Percentiles rank a stretch among this genome's conserved stretches.
Evolutionary conservation across 2,888 invertebrate species (phyloP).

Genomic region (Caenorhabditis sp.): DNA sequence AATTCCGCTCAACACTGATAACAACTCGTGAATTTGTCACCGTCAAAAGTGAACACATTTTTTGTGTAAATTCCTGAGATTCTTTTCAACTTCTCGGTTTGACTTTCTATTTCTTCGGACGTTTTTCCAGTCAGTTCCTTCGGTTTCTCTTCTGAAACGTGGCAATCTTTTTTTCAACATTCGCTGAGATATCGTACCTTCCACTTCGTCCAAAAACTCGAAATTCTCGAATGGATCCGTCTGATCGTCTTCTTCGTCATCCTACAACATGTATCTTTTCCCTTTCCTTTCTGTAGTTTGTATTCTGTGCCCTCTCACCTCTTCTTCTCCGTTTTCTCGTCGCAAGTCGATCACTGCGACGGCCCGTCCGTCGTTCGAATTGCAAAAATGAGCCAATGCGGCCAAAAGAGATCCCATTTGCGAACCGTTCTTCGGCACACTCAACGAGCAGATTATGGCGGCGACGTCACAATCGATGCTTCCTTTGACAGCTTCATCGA

Average conservation of each 20-base stretch:
- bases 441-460: conserved; percentile 33
- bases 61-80: conserved; percentile 33
- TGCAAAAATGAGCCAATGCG: conserved; percentile 38
- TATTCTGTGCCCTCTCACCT: too few species aligned
- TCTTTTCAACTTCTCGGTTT: conserved; percentile 16
- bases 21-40: conserved; percentile 3
- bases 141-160: neutral
- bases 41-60: conserved; percentile 29
- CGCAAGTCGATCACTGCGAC: conserved; percentile 31
- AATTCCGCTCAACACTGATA: too few species aligned
- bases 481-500: conserved; percentile 19
- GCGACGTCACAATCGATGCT: conserved; percentile 26
- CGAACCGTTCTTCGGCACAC: conserved; percentile 2
- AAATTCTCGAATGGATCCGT: conserved; percentile 32
- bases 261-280: neutral
- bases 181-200: neutral
- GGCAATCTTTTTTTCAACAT: conserved; percentile 2
- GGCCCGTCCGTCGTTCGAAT: conserved; percentile 30
- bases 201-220: conserved; percentile 23
- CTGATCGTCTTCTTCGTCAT: neutral
- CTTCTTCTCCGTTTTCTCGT: conserved; percentile 1
- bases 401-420: conserved; percentile 46
- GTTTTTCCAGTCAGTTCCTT: too few species aligned
- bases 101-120: neutral
- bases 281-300: too few species aligned